Base-by-base conservation (phyloP, 2,888 invertebrate genomes). In the Bugulina stolonifera region DNA sequence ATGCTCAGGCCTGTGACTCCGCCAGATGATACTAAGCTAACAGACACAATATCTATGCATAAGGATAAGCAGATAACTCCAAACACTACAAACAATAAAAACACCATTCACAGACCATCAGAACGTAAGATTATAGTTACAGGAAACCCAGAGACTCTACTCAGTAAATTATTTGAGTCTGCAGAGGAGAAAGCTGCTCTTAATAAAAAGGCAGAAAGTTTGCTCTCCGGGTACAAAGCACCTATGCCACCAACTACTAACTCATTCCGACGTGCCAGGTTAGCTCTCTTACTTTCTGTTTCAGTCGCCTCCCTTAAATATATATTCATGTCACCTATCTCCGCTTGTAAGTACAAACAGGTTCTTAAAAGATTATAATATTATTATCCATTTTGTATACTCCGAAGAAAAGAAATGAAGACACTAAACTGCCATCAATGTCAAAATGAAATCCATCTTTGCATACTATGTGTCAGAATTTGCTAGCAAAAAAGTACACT, bases 151-250 rank as follows among this genome's bases (percentile, higher is more conserved):
- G 87, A 87, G 69, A 32, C 29, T 14, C 80, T 87, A 27, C 80
- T 87, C n/a, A 84, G 86, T 76, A 85, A 85, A 74, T 79, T 87
- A 69, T 87, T 87, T 79, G 84, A 85, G 71, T 81, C 81, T 3
- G 82, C 87, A 22, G 82, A 82, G 72, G 81, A 83, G 27, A 79
- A 81, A 25, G 78, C 79, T 58, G 80, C 77, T 69, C 72, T 54
- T 71, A 73, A 77, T 0, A 22, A 70, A 0, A 72, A 72, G 43
- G 23, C 74, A 77, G 2, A 74, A 73, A 72, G 69, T 71, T 71
- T 79, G 2, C 77, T 79, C 27, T 77, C 78, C 69, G 74, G 83
- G 71, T 83, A 32, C 32, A 64, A 64, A 32, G n/a, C 34, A 5
- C 32, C 32, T 2, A 27, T 64, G 1, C 64, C 64, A 27, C 64